Percentiles rank a stretch among this genome's conserved stretches.
Conservation (phyloP, 2,113 vertebrate genomes). For the Oncorhynchus kisutch region DNA sequence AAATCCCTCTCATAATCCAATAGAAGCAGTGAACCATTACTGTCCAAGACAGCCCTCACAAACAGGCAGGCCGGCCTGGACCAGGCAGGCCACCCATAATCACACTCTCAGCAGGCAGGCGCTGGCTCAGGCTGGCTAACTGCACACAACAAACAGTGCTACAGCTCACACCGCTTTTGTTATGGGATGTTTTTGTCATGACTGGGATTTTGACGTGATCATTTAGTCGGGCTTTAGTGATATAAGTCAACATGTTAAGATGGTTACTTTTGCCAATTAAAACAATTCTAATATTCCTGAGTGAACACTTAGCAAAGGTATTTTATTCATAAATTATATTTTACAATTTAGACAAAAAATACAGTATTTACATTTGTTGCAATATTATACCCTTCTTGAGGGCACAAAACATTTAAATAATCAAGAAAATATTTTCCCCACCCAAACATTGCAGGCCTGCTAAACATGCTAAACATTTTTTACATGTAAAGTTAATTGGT, state of each 20-base stretch:
- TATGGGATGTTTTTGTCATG: conserved; percentile 21
- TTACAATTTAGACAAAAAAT: too few species aligned
- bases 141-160: conserved; percentile 39
- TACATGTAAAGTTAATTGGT: too few species aligned
- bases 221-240: not conserved
- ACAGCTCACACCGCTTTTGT: conserved; percentile 35
- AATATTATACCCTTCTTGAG: too few species aligned
- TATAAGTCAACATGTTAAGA: not conserved
- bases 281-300: too few species aligned
- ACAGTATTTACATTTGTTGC: too few species aligned
- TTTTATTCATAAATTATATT: too few species aligned
- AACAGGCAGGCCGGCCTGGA: conserved; percentile 18
- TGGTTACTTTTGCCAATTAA: too few species aligned
- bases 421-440: too few species aligned
- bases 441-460: too few species aligned
- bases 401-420: too few species aligned
- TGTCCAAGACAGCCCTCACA: conserved; percentile 70
- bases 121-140: not conserved
- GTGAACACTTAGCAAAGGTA: not conserved
- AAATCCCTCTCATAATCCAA: conserved; percentile 91
- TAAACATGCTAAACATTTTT: too few species aligned
- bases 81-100: conserved; percentile 56
- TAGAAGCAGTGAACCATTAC: conserved; percentile 80
- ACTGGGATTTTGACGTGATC: conserved; percentile 23
- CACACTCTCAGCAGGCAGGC: conserved; percentile 14